Evolutionary conservation across 2,888 invertebrate species (phyloP).

Genomic region (Cantharis rustica): DNA sequence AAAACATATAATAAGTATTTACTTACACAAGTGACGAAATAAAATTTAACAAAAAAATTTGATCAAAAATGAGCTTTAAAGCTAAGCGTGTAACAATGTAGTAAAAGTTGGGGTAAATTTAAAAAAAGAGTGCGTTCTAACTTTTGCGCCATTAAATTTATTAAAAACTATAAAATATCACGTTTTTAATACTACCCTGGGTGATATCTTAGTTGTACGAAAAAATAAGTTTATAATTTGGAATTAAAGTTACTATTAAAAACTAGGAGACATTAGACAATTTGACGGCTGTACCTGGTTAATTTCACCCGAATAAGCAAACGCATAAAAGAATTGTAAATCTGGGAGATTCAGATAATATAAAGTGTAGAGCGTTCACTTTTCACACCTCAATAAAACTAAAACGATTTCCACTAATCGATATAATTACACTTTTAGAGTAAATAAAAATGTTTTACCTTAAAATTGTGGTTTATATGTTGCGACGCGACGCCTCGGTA

Average conservation of each 20-base stretch:
- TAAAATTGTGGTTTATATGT: not conserved
- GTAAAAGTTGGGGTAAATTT: not conserved
- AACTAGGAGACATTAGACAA: not conserved
- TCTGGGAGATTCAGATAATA: not conserved
- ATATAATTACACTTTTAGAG: not conserved
- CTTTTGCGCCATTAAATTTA: not conserved
- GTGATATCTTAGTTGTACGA: no score
- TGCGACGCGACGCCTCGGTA: not conserved
- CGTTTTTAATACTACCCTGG: not conserved
- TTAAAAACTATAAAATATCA: not conserved
- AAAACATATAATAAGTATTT: not conserved
- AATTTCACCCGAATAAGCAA: not conserved
- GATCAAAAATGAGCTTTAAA: not conserved
- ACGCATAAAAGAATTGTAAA: not conserved
- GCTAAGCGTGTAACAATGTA: not conserved
- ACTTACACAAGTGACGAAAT: not conserved
- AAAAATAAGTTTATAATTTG: not conserved
- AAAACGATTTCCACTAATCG: not conserved
- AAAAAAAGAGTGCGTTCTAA: not conserved
- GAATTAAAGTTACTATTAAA: not conserved
- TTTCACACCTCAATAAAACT: not conserved
- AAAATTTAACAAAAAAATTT: not conserved
- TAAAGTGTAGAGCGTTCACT: not conserved
- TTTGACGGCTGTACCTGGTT: not conserved
- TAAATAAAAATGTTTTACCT: not conserved